Conservation (phyloP, 2,888 invertebrate genomes). For the Rhogogaster chlorosoma region DNA sequence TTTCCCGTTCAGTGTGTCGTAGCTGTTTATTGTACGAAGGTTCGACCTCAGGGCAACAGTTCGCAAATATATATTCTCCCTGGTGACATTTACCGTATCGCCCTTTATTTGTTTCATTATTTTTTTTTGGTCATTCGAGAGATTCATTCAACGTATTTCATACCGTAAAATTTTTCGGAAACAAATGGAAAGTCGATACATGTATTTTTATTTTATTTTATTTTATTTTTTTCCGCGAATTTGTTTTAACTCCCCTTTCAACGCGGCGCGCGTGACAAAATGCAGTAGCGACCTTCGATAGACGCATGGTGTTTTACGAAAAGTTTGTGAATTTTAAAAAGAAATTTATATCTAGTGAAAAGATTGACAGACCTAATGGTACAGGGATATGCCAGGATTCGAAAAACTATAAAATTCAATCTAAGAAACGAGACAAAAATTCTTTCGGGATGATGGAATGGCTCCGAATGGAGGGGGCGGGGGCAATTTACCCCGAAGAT, state of each 20-base stretch:
- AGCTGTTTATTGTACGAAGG: slow-evolving; percentile 32
- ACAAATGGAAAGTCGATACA: background rate
- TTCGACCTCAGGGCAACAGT: slow-evolving; percentile 4
- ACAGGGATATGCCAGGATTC: background rate
- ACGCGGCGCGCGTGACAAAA: background rate
- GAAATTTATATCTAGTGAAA: background rate
- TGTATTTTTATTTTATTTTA: background rate
- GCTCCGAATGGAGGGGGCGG: slow-evolving; percentile 53
- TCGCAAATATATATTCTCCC: background rate
- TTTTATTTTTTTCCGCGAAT: background rate
- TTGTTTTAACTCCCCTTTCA: background rate
- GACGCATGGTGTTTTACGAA: slow-evolving; percentile 31
- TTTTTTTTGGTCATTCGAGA: background rate
- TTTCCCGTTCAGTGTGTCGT: slow-evolving; percentile 9
- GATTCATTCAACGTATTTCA: background rate
- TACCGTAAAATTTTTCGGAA: background rate
- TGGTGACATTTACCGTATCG: background rate
- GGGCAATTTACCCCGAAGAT: slow-evolving; percentile 55
- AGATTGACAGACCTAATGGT: background rate
- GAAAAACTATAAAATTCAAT: background rate
- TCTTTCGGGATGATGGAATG: slow-evolving; percentile 55
- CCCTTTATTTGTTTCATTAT: background rate
- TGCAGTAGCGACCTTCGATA: background rate
- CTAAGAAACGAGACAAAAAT: background rate
- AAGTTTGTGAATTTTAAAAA: slow-evolving; percentile 22